Evolutionary conservation across 2,888 invertebrate species (phyloP).

Genomic region (Pelosia muscerda): DNA sequence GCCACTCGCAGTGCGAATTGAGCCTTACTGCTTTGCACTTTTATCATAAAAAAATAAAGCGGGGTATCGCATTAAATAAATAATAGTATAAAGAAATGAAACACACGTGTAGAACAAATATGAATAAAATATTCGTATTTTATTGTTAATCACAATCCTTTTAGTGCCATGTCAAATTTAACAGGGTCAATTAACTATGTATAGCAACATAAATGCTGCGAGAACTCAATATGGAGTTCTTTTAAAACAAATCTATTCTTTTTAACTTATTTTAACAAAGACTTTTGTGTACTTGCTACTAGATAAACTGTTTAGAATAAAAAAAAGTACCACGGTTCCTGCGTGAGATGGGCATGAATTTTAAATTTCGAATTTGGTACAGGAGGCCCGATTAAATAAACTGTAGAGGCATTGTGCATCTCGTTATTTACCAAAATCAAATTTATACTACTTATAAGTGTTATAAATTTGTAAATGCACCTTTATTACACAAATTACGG

Average conservation of each 20-base stretch:
- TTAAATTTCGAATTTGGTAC: too few relatives aligned
- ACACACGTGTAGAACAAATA: conserved; percentile 13
- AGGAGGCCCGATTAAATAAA: too few relatives aligned
- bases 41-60: not conserved
- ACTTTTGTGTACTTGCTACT: not conserved
- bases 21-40: not conserved
- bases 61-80: not conserved
- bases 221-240: conserved; percentile 23
- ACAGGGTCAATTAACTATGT: conserved; percentile 49
- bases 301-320: too few relatives aligned
- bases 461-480: too few relatives aligned
- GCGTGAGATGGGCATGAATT: too few relatives aligned
- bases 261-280: conserved; percentile 30
- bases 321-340: too few relatives aligned
- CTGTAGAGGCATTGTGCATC: too few relatives aligned
- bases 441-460: too few relatives aligned
- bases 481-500: too few relatives aligned
- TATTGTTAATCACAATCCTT: conserved; percentile 44
- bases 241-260: conserved; percentile 19
- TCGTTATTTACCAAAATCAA: too few relatives aligned
- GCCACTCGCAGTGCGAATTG: not conserved
- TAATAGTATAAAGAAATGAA: not conserved
- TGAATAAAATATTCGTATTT: conserved; percentile 20
- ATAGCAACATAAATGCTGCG: conserved; percentile 25
- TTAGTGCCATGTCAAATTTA: conserved; percentile 42